Evolutionary conservation across 2,888 invertebrate species (phyloP), one percentile per base, ranked within the genome.

Genomic region (Harpalus rufipes): DNA sequence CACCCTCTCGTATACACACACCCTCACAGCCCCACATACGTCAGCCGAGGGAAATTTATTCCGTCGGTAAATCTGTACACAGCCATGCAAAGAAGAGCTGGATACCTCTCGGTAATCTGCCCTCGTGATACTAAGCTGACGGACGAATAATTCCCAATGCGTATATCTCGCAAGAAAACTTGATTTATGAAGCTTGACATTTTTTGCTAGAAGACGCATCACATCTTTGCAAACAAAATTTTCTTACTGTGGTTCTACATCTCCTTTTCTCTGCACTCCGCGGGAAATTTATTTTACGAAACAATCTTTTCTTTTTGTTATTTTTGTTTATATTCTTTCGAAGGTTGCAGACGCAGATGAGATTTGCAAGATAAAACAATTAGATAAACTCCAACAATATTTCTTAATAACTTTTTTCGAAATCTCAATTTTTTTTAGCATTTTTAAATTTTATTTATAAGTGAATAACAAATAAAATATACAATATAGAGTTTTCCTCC

Each of bases 181-280:
- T 74, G 72, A 74, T 74, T 74, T 74, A 74, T 74, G 72, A 74
- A 74, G 72, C 72, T 74, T 74, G 72, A 74, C 72, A 39, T 68
- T 74, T 74, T 74, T 74, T 41, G 68, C 44, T 41, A 44, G 44
- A 74, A 68, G 68, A 39, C 68, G 68, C 68, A 39, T 63, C 72
- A 74, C 72, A 74, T 44, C 72, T 74, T 74, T 74, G 41, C 44
- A 39, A 68, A 68, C 72, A 74, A 74, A 74, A 44, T 41, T 44
- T 74, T 41, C 51, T 44, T 44, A 8, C 63, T 63, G 44, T 21
- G 18, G 18, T 74, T 68, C 16, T 74, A 74, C 25, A 74, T 18
- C 25, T 44, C 44, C 51, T 41, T 18, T 18, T 44, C 72, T 74
- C 44, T 18, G 4, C n/a, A 4, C 72, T 74, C 44, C 18, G 14